Evolutionary conservation across 1,140 invertebrate species (phyloP).

Genomic region (Vollenhovia emeryi): DNA sequence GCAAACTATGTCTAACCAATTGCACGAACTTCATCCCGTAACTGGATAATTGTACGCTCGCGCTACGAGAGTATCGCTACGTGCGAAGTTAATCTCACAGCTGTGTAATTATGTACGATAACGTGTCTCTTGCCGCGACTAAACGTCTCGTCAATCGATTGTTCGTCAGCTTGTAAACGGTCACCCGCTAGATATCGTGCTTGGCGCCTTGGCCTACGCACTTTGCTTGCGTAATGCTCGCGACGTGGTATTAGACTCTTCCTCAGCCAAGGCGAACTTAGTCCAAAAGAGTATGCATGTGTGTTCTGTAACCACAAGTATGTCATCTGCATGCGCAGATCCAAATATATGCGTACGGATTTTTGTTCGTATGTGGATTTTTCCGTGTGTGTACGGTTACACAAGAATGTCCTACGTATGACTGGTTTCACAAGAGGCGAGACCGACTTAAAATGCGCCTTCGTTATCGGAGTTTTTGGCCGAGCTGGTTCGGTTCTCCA

Average conservation of each 20-base stretch:
- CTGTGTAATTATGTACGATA: slow-evolving; percentile 17
- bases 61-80: not conserved
- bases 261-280: slow-evolving; percentile 46
- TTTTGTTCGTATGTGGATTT: not conserved
- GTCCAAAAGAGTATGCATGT: not conserved
- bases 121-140: not conserved
- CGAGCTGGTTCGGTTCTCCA: not conserved
- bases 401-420: not conserved
- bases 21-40: not conserved
- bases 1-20: slow-evolving; percentile 1
- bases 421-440: not conserved
- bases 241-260: slow-evolving; percentile 33
- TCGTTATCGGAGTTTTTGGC: slow-evolving; percentile 23
- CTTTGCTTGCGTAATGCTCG: slow-evolving; percentile 65
- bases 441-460: not conserved
- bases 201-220: slow-evolving; percentile 72
- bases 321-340: not conserved
- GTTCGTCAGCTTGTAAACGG: not conserved
- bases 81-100: not conserved
- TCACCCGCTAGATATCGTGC: slow-evolving; percentile 55
- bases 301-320: not conserved
- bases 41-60: not conserved
- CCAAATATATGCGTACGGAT: not conserved
- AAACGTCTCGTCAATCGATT: not conserved
- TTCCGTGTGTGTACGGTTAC: not conserved